Conservation (phyloP, 1,140 invertebrate species). For the Cydia amplana region DNA sequence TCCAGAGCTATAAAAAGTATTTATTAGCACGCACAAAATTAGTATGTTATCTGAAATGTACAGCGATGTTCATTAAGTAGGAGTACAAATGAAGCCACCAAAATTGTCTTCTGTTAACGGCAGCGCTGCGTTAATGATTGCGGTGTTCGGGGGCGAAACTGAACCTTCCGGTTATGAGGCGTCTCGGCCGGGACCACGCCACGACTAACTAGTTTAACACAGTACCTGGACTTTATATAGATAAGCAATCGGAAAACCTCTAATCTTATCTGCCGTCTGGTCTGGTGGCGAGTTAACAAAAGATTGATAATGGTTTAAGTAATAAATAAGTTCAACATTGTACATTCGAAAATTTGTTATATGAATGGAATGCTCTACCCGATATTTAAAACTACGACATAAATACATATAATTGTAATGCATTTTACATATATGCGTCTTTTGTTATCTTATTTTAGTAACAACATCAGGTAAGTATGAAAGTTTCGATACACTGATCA, state of each 20-base stretch:
- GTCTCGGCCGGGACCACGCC: conserved; percentile 34
- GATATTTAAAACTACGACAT: no score
- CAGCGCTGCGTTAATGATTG: conserved; percentile 58
- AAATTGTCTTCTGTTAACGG: conserved; percentile 55
- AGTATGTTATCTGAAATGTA: conserved; percentile 43
- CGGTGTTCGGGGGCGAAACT: conserved; percentile 60
- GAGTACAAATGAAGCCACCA: conserved; percentile 52
- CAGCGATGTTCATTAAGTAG: conserved; percentile 45
- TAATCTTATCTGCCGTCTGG: background rate
- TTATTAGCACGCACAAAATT: conserved; percentile 43
- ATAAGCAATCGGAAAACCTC: background rate
- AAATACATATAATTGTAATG: no score
- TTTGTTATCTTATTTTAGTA: no score
- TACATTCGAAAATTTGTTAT: no score
- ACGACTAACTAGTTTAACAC: background rate
- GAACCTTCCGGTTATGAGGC: conserved; percentile 64
- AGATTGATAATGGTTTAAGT: background rate
- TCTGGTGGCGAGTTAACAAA: background rate
- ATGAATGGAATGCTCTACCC: no score
- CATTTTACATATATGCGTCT: no score
- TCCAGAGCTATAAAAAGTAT: conserved; percentile 20
- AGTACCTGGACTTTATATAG: conserved; percentile 7
- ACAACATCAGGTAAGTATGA: no score
- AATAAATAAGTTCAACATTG: no score
- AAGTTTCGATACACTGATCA: no score